Percentiles rank a stretch among this genome's conserved stretches.
phyloP scores from a whole-genome alignment of 2,113 vertebrate genomes.

The Syngnathoides biaculeatus region DNA sequence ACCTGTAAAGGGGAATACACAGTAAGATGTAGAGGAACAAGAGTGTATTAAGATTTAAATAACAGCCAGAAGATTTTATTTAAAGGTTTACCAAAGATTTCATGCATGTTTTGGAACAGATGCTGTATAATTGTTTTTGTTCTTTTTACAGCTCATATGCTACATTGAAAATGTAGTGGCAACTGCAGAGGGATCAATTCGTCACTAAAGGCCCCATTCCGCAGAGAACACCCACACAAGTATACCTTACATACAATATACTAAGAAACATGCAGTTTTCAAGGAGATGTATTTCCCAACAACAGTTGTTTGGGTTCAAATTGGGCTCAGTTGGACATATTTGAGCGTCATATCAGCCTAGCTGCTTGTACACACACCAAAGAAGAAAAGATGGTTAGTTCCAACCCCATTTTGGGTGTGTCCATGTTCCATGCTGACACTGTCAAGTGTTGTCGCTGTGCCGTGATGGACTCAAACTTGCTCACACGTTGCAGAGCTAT shows the following conservation, averaged over 20 bases:
- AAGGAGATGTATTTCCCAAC: constrained; percentile 22
- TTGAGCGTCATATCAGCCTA: constrained; percentile 18
- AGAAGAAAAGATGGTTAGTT: constrained; percentile 21
- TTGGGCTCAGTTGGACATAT: constrained; percentile 23
- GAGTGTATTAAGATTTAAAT: background rate
- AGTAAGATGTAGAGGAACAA: background rate
- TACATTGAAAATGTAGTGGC: background rate
- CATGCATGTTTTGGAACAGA: background rate
- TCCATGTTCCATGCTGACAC: constrained; percentile 5
- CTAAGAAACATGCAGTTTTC: too few relatives aligned
- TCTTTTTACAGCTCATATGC: background rate
- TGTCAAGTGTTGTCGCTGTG: constrained; percentile 6
- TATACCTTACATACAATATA: too few relatives aligned
- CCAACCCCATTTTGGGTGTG: constrained; percentile 20
- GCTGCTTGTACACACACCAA: constrained; percentile 28
- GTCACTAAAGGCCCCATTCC: background rate
- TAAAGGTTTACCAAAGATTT: background rate
- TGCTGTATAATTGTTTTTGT: background rate
- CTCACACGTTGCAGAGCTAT: background rate
- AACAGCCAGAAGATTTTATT: background rate
- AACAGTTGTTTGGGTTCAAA: constrained; percentile 5
- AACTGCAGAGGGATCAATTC: background rate
- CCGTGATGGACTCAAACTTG: background rate
- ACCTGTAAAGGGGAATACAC: background rate
- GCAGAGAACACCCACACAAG: too few relatives aligned